Evolutionary conservation across 2,113 vertebrate species (phyloP), one percentile per base, ranked within the genome.

Genomic region (Chinchilla lanigera): DNA sequence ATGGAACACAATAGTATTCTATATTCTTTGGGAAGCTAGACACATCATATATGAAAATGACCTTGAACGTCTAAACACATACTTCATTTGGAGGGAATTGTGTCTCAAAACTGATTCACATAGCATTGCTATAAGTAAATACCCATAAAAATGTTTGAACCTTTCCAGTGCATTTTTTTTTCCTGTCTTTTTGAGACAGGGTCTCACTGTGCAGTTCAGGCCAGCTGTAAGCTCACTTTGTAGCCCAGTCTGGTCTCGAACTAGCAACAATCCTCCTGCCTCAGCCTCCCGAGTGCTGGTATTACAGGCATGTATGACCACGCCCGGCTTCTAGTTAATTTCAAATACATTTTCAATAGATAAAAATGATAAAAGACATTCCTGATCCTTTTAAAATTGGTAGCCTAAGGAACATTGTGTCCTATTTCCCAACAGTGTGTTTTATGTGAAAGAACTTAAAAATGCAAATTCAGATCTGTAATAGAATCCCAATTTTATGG

Each of bases 361-460:
- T 3, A 75, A 41, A 65, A 87, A 41, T 54, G 50, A 69, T 56
- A 67, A 58, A 85, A 93, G 63, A 75, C 5, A 50, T 94, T 93
- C 9, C 6, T 10, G 54, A 0, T 86, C 28, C 28, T 86, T 86
- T 67, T 14, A 96, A 81, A 90, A 26, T 95, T 95, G 26, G 52
- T 88, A 94, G 58, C 50, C 44, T 87, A 54, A 90, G 54, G 9
- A 82, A 81, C 19, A 80, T n/a, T 88, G 35, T 41, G 33, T 7
- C 86, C 52, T 87, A 85, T 93, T 84, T 82, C 44, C 63, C 17
- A 85, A 0, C 67, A 35, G 7, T 81, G 19, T 2, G 11, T 35
- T 87, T 82, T 82, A 35, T 93, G 17, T 90, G 10, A 33, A 78
- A n/a, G 67, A 28, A 93, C 58, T 86, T 89, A 86, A 71, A 52